A percentile compares a stretch with the other conserved stretches of the same genome.
These are phyloP conservation scores for Volucella zonaria DNA, from an alignment of 2,888 invertebrate genomes.

Conservation along the genomic window DNA sequence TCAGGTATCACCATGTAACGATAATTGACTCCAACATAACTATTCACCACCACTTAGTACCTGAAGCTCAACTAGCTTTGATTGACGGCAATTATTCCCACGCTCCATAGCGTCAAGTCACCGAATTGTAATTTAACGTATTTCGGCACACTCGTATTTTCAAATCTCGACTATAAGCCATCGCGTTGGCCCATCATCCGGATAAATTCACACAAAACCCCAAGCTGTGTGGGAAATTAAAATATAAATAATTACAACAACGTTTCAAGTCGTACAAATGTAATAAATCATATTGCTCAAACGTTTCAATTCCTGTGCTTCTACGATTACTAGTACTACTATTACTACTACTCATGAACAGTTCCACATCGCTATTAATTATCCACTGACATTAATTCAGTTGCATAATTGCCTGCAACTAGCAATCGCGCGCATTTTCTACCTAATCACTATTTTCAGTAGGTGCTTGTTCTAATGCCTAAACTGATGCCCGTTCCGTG, in stretches of 20 bases:
- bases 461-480: not conserved
- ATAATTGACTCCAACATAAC: conserved; percentile 3
- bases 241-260: conserved; percentile 60
- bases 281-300: conserved; percentile 52
- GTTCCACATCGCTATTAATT: conserved; percentile 57
- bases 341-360: conserved; percentile 11
- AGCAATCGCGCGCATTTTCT: conserved; percentile 51
- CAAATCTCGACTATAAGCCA: not conserved
- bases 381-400: conserved; percentile 65
- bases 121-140: conserved; percentile 2
- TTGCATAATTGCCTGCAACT: conserved; percentile 56
- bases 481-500: no score
- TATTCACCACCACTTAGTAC: conserved; percentile 13
- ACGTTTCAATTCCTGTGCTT: not conserved
- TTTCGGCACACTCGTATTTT: not conserved
- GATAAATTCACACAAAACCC: conserved; percentile 35
- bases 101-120: not conserved
- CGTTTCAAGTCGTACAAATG: conserved; percentile 43
- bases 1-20: not conserved
- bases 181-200: not conserved
- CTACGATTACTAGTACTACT: not conserved
- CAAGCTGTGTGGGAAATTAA: conserved; percentile 37
- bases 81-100: not conserved
- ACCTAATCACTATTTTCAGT: conserved; percentile 37
- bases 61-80: not conserved